phyloP scores from a whole-genome alignment of 2,113 vertebrate species.

The Hippocampus barbouri region DNA sequence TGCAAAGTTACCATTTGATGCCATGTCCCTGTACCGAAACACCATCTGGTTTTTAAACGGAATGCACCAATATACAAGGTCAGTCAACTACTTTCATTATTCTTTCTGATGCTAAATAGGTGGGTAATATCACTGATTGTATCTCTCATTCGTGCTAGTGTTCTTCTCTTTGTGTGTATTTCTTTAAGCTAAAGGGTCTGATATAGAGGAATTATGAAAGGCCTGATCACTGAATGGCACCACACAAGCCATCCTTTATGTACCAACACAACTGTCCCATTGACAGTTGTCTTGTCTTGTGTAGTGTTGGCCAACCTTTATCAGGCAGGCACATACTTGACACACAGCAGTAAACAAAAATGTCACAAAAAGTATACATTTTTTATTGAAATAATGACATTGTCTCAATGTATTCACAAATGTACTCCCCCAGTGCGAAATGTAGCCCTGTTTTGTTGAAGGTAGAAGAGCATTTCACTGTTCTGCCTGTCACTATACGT shows the following conservation, averaged over 20 bases:
- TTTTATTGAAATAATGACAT: not conserved
- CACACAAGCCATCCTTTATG: constrained; percentile 49
- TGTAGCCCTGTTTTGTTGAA: not conserved
- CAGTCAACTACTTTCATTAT: constrained; percentile 26
- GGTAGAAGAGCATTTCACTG: too few species aligned
- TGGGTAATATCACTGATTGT: not conserved
- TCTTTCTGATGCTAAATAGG: not conserved
- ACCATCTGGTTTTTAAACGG: constrained; percentile 71
- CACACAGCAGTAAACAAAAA: not conserved
- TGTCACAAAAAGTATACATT: not conserved
- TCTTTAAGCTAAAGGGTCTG: not conserved
- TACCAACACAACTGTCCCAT: constrained; percentile 50
- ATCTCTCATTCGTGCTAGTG: not conserved
- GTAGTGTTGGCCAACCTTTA: not conserved
- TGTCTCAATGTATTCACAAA: not conserved
- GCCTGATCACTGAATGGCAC: constrained; percentile 40
- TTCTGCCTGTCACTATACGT: not conserved
- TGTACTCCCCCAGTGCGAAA: not conserved
- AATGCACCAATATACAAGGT: constrained; percentile 72
- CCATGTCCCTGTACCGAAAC: constrained; percentile 72
- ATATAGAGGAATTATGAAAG: constrained; percentile 11
- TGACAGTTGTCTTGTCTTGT: constrained; percentile 38
- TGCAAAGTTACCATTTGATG: constrained; percentile 17
- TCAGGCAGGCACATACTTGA: not conserved
- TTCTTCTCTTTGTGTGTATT: not conserved